Evolutionary conservation across 2,113 vertebrate genomes (phyloP).

Genomic region (Cacatua alba): DNA sequence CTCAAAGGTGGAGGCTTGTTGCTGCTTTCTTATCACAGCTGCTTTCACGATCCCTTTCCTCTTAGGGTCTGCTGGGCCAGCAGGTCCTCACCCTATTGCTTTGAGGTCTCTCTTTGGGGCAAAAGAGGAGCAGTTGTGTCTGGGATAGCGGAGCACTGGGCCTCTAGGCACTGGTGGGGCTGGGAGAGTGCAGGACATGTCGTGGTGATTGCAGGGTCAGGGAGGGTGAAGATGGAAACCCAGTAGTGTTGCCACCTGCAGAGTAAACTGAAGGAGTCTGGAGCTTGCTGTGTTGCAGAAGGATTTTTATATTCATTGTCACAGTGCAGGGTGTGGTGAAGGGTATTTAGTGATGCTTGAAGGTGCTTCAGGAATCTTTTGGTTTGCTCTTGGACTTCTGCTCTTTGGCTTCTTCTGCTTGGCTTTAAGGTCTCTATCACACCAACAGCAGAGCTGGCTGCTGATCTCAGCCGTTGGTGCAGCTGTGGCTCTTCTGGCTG

Average conservation of each 20-base stretch:
- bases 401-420: not conserved
- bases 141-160: not conserved
- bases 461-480: not conserved
- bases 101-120: not conserved
- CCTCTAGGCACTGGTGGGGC: not conserved
- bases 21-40: not conserved
- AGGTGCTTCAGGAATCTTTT: not conserved
- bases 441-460: not conserved
- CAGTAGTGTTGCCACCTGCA: not conserved
- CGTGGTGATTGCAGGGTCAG: not conserved
- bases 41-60: not conserved
- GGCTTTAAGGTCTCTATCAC: not conserved
- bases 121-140: not conserved
- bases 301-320: not conserved
- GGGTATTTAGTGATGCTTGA: not conserved
- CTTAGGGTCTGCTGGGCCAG: not conserved
- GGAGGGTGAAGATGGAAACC: not conserved
- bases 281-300: not conserved
- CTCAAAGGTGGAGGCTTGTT: not conserved
- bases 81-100: not conserved
- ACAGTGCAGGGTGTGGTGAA: rapidly evolving
- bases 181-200: not conserved
- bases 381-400: not conserved
- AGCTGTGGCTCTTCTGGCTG: not conserved
- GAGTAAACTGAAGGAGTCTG: not conserved